A percentile compares a stretch with the other conserved stretches of the same genome.
Conservation (phyloP, 1,140 invertebrate genomes). For the Adoxophyes honmai region DNA sequence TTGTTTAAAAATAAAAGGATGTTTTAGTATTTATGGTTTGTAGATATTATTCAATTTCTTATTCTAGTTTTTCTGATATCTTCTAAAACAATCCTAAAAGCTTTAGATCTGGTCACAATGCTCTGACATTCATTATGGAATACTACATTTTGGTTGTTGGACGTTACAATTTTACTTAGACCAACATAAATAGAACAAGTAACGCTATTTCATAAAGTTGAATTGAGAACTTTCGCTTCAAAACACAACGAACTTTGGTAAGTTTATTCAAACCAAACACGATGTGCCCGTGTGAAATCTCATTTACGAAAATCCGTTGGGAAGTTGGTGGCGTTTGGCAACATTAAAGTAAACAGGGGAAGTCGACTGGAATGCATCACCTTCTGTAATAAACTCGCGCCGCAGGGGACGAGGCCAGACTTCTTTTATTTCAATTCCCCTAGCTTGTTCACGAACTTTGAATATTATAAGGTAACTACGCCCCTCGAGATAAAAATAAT, state of each 20-base stretch:
- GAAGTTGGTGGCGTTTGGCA: constrained; percentile 35
- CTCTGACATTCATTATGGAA: too few relatives aligned
- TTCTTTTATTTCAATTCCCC: constrained; percentile 58
- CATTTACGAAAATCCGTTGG: constrained; percentile 45
- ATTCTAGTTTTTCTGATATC: too few relatives aligned
- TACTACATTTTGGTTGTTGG: too few relatives aligned
- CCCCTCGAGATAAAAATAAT: constrained; percentile 29
- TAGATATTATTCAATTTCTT: too few relatives aligned
- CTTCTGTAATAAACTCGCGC: constrained; percentile 44
- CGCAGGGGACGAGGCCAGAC: constrained; percentile 33
- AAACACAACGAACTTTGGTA: constrained; percentile 28
- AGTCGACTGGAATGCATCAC: constrained; percentile 36
- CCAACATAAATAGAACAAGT: constrained; percentile 10
- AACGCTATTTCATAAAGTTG: constrained; percentile 10
- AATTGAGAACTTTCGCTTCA: constrained; percentile 8
- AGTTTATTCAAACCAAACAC: constrained; percentile 50
- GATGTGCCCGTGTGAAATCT: constrained; percentile 44
- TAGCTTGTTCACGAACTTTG: constrained; percentile 40
- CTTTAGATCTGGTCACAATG: too few relatives aligned
- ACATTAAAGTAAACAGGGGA: constrained; percentile 44
- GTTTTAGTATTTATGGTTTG: too few relatives aligned
- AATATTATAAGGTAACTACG: constrained; percentile 41
- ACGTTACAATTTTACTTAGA: background rate
- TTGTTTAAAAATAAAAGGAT: too few relatives aligned
- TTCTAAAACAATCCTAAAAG: too few relatives aligned